Percentiles rank a stretch among this genome's conserved stretches.
Evolutionary conservation across 2,888 invertebrate species (phyloP).

Genomic region (Colostygia pectinataria): DNA sequence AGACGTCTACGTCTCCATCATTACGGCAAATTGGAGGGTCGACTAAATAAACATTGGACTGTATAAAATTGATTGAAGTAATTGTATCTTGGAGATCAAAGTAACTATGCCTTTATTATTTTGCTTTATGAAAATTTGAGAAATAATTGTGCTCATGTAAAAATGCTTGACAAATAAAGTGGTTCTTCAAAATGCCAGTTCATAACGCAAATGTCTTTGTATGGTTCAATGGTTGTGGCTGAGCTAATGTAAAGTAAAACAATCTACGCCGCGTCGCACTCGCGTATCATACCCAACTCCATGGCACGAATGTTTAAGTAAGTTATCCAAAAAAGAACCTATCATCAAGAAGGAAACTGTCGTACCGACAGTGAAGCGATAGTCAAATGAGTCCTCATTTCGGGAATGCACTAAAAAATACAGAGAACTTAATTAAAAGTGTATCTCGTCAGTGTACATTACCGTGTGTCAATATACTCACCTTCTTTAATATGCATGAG

Average conservation of each 20-base stretch:
- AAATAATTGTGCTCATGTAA: constrained; percentile 1
- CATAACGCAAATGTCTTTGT: too few species aligned
- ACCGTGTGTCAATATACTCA: constrained; percentile 19
- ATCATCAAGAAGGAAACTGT: neutral
- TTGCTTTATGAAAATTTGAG: constrained; percentile 13
- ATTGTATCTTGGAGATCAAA: constrained; percentile 18
- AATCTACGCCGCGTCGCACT: too few species aligned
- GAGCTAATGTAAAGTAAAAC: too few species aligned
- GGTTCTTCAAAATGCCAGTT: neutral
- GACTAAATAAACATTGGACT: constrained; percentile 21
- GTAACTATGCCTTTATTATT: constrained; percentile 12
- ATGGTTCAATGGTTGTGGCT: too few species aligned
- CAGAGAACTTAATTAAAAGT: constrained; percentile 19
- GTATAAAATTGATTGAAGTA: constrained; percentile 16
- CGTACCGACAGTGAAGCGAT: neutral
- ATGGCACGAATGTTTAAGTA: too few species aligned
- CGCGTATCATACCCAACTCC: too few species aligned
- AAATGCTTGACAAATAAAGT: neutral
- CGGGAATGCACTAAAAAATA: neutral
- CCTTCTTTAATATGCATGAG: constrained; percentile 23
- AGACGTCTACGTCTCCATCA: constrained; percentile 17
- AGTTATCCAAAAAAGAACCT: neutral
- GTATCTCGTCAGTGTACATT: constrained; percentile 11
- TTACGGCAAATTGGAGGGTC: constrained; percentile 21
- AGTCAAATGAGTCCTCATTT: neutral